A percentile compares a stretch with the other conserved stretches of the same genome.
phyloP scores from a whole-genome alignment of 2,797 vertebrate species.

The Hapalemur alaotrensis region DNA sequence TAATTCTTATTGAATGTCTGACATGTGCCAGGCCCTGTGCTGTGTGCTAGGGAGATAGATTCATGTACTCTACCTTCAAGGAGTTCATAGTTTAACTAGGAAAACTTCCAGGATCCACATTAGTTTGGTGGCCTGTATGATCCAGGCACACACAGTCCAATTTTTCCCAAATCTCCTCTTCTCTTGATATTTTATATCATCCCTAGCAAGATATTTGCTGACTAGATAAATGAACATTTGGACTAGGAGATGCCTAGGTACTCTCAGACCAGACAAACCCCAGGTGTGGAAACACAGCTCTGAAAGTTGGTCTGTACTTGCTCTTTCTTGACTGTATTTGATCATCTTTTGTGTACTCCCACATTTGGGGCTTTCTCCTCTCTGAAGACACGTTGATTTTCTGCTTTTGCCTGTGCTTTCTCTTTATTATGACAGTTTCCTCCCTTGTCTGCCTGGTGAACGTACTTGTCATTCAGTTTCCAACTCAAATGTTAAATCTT shows the following conservation, averaged over 20 bases:
- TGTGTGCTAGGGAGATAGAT: background rate
- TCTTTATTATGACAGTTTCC: background rate
- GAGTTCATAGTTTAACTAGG: background rate
- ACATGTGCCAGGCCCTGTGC: background rate
- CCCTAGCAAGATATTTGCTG: background rate
- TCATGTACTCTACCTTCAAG: background rate
- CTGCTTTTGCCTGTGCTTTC: background rate
- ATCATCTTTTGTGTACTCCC: background rate
- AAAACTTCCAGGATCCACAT: background rate
- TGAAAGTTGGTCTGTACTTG: background rate
- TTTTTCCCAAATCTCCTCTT: background rate
- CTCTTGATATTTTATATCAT: background rate
- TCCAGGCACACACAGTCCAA: background rate
- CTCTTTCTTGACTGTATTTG: background rate
- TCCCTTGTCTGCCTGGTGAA: background rate
- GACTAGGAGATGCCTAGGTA: background rate
- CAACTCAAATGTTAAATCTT: background rate
- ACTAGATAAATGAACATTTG: background rate
- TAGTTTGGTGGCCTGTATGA: background rate
- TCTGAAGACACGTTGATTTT: background rate
- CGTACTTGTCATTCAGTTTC: background rate
- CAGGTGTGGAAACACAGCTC: background rate
- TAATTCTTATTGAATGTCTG: conserved; percentile 28
- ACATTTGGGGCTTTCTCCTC: background rate
- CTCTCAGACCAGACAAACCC: background rate